Conservation (phyloP, 2,113 vertebrate genomes). For the Alligator mississippiensis region DNA sequence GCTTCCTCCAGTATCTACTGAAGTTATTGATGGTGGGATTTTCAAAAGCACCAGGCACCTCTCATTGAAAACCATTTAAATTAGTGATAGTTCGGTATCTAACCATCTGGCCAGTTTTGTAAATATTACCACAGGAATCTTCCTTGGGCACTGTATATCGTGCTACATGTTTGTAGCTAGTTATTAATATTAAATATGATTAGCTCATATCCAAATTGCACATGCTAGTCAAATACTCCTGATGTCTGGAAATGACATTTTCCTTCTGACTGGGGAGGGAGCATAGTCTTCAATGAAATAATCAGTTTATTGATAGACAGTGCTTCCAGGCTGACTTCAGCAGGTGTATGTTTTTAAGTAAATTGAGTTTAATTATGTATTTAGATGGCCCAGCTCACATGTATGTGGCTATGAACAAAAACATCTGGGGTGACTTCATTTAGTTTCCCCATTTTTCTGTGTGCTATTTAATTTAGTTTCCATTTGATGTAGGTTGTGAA, state of each 20-base stretch:
- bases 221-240: background rate
- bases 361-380: rapidly evolving
- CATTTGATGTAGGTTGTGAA: background rate
- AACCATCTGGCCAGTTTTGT: background rate
- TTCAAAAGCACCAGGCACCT: background rate
- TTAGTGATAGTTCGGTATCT: background rate
- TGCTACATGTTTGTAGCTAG: background rate
- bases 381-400: background rate
- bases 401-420: rapidly evolving
- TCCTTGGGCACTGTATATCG: no score
- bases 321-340: background rate
- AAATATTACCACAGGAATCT: background rate
- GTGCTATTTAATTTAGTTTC: rapidly evolving
- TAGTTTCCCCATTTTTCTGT: background rate
- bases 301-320: no score
- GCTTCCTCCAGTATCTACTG: background rate
- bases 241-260: background rate
- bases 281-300: background rate
- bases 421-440: background rate
- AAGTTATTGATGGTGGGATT: background rate
- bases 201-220: background rate
- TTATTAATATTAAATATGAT: background rate
- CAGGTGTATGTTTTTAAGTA: no score
- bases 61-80: background rate
- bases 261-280: background rate